Evolutionary conservation across 2,888 invertebrate species (phyloP), one percentile per base, ranked within the genome.

Genomic region (Tipula lateralis): DNA sequence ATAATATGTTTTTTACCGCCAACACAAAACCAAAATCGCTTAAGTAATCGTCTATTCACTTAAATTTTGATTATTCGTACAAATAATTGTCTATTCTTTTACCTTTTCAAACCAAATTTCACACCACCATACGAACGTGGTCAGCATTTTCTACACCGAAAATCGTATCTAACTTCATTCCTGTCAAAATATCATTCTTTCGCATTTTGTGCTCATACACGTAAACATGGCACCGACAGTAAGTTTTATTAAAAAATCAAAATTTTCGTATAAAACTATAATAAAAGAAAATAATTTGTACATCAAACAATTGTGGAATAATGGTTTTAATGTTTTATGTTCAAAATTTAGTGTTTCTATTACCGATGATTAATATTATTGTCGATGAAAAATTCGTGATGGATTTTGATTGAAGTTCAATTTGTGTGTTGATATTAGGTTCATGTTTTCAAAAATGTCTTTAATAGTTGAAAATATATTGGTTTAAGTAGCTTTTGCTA

Each of bases 161-260:
- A 83, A 83, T 34, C 29, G 36, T 0, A 24, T 6, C 83, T 36
- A 5, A 83, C 36, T 83, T 83, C 34, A 83, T 36, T 36, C 29
- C 12, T 12, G 24, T 24, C 66, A 2, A 24, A 83, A 36, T 24
- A 29, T 39, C 34, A n/a, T 83, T 85, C 85, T 84, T 83, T 84
- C 85, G 82, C 84, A 81, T 84, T 84, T 81, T 39, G 32, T 84
- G 85, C 80, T 82, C 36, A 66, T 85, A 86, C 87, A 87, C 87
- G 87, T 86, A 86, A 89, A 89, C 88, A 90, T 90, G 90, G 90
- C 90, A 88, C 90, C 90, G 86, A 89, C 90, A 86, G 90, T 90
- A 88, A 90, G 90, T 89, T 86, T 86, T 85, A 34, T 4, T 1
- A 34, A 87, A 86, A 87, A 87, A 84, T 29, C 6, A 30, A 44